Conservation (phyloP, 1,140 invertebrate species). For the Aphis craccivora region DNA sequence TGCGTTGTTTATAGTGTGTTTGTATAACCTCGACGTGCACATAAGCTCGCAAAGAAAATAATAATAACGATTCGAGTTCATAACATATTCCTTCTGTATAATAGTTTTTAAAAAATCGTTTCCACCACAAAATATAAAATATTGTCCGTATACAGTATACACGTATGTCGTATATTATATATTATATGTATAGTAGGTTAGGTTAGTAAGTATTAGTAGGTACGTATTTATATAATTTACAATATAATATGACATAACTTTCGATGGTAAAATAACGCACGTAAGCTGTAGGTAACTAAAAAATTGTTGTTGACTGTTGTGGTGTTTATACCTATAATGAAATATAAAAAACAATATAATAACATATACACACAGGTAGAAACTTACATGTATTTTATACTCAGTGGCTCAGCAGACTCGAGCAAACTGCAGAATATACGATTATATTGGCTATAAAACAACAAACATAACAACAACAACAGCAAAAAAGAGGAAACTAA, state of each 20-base stretch:
- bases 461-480: neutral
- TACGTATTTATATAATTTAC: neutral
- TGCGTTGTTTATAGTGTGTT: neutral
- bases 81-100: neutral
- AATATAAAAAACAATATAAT: neutral
- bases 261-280: neutral
- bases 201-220: neutral
- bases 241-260: neutral
- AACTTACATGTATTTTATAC: neutral
- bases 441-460: conserved; percentile 18
- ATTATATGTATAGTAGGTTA: neutral
- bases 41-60: neutral
- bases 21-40: neutral
- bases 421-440: neutral
- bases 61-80: neutral
- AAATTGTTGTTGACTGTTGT: neutral
- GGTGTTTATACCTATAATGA: too few relatives aligned
- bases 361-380: neutral
- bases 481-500: neutral
- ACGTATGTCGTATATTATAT: too few relatives aligned
- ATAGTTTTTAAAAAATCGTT: neutral
- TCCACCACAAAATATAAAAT: neutral
- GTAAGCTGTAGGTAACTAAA: neutral
- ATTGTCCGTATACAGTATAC: neutral
- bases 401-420: neutral